Evolutionary conservation across 2,113 vertebrate species (phyloP).

Genomic region (Trochalopteron elliotii): DNA sequence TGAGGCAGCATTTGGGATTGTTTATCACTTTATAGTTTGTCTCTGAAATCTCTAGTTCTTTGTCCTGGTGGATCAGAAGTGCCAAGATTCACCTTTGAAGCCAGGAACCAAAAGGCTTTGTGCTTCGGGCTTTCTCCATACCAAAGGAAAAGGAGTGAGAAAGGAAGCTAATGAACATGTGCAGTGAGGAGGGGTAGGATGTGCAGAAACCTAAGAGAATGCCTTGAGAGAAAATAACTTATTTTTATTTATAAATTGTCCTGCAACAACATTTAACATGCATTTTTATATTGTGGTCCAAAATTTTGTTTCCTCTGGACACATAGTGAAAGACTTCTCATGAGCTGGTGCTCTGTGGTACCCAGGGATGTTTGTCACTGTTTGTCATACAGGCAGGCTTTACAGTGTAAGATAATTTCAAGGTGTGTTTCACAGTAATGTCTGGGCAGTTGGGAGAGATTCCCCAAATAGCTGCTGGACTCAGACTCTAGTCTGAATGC

Average conservation of each 20-base stretch:
- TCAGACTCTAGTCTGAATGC: not conserved
- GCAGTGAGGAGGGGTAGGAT: not conserved
- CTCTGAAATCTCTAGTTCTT: not conserved
- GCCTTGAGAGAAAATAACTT: not conserved
- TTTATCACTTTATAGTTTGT: not conserved
- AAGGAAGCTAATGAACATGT: not conserved
- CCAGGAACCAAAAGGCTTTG: not conserved
- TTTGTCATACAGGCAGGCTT: not conserved
- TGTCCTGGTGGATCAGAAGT: not conserved
- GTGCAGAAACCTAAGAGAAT: not conserved
- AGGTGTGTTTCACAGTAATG: not conserved
- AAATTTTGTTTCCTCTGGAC: not conserved
- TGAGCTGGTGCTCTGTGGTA: not conserved
- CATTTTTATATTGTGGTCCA: not conserved
- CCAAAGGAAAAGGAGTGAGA: not conserved
- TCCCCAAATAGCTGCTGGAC: not conserved
- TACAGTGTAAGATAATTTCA: not conserved
- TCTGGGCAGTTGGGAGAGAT: not conserved
- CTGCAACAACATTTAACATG: not conserved
- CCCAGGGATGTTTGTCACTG: not conserved
- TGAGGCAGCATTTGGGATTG: not conserved
- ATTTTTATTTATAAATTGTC: not conserved
- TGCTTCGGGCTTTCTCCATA: not conserved
- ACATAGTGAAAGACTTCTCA: not conserved
- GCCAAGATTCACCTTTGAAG: not conserved